Evolutionary conservation across 2,888 invertebrate genomes (phyloP).

Genomic region (Pyrrhosoma nymphula): DNA sequence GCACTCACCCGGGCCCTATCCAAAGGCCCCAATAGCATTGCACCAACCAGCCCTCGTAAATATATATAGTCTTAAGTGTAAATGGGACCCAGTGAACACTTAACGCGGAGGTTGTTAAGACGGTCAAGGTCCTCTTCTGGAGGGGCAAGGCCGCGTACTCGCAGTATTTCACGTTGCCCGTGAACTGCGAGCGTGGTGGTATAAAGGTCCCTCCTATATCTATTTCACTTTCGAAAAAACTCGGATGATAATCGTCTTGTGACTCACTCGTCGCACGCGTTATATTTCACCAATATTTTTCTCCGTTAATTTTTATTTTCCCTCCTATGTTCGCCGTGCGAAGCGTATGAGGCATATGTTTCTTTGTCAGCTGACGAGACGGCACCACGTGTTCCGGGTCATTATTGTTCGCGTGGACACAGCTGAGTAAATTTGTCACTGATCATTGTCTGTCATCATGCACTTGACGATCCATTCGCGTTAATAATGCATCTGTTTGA

Average conservation of each 20-base stretch:
- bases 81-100: too few species aligned
- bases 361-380: neutral
- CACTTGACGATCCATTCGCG: neutral
- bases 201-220: neutral
- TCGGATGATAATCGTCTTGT: neutral
- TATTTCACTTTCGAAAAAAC: neutral
- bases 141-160: too few species aligned
- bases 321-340: neutral
- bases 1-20: too few species aligned
- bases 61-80: too few species aligned
- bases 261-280: neutral
- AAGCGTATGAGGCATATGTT: neutral
- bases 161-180: neutral
- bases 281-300: neutral
- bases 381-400: neutral
- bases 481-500: neutral
- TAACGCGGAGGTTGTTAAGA: too few species aligned
- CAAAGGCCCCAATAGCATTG: too few species aligned
- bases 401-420: neutral
- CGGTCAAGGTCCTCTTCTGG: too few species aligned
- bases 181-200: neutral
- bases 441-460: neutral
- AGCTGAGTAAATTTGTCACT: neutral
- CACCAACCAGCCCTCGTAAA: too few species aligned
- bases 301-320: neutral